These are phyloP conservation scores for Diadegma fenestrale DNA, from an alignment of 2,888 invertebrate species.

Conservation along the genomic window DNA sequence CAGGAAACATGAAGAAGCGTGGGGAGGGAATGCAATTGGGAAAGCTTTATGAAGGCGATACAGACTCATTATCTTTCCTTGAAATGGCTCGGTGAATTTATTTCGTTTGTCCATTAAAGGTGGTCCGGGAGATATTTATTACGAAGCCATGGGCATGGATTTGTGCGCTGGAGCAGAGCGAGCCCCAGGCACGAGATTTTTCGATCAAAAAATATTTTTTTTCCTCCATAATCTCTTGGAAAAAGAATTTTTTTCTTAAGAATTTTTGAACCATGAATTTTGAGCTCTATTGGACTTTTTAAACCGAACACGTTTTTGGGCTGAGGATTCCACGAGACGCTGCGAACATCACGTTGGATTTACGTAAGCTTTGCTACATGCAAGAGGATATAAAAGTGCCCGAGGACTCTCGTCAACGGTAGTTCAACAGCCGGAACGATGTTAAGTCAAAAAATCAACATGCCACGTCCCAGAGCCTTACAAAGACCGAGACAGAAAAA, in stretches of 20 bases:
- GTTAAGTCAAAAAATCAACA: slow-evolving; percentile 82
- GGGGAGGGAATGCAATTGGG: slow-evolving; percentile 12
- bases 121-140: slow-evolving; percentile 52
- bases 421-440: slow-evolving; percentile 70
- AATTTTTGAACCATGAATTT: slow-evolving; percentile 64
- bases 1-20: background rate
- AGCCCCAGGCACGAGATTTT: slow-evolving; percentile 12
- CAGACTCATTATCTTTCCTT: slow-evolving; percentile 43
- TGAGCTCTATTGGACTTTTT: slow-evolving; percentile 32
- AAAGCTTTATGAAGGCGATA: slow-evolving; percentile 58
- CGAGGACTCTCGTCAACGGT: slow-evolving; percentile 71
- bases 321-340: background rate
- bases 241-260: slow-evolving; percentile 36
- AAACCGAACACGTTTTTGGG: background rate
- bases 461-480: slow-evolving; percentile 52
- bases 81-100: slow-evolving; percentile 55
- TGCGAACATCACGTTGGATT: slow-evolving; percentile 28
- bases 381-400: slow-evolving; percentile 34
- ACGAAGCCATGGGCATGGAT: slow-evolving; percentile 2
- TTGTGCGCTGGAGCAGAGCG: background rate
- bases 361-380: slow-evolving; percentile 60
- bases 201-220: slow-evolving; percentile 19
- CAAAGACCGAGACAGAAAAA: background rate
- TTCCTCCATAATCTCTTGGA: slow-evolving; percentile 29
- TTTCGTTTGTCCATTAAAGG: slow-evolving; percentile 60